Evolutionary conservation across 2,888 invertebrate genomes (phyloP), one percentile per base, ranked within the genome.

Genomic region (Catocala fraxini): DNA sequence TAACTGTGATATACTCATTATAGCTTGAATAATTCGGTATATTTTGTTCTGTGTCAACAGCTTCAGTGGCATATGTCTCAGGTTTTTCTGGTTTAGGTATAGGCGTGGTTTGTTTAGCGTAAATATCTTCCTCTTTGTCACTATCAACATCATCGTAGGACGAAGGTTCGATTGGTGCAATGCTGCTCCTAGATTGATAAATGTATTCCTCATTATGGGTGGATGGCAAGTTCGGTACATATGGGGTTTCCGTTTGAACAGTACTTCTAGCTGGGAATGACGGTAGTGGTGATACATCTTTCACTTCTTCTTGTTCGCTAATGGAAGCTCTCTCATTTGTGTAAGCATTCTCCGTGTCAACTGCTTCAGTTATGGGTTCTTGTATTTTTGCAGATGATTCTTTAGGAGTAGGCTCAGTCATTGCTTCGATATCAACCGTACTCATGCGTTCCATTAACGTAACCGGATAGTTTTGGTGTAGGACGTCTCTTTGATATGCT

Each of bases 391-490:
- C 84, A 4, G 84, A 82, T 33, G 84, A 75, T 45, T 82, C 67
- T 78, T 81, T 89, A 12, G 77, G 66, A 1, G 83, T 80, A 5
- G 93, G 89, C 80, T 93, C 93, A 10, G 94, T 94, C 13, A 93
- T 89, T 49, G 93, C 91, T 81, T 93, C 94, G 70, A 93, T 90
- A 53, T 94, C 93, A 45, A 87, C 85, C 34, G 95, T 95, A 68
- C 92, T 94, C 65, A 84, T 85, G 67, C 93, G 85, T 79, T 94
- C 94, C 87, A 91, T 91, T 33, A 94, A 70, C 6, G 96, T 95
- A 0, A 95, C 95, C 1, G 96, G 96, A 75, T 96, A 96, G 71
- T 96, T 96, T 78, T 96, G 96, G 73, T 96, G 96, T 5, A 96
- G 81, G 3, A 96, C 94, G 79, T 96, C 96, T 66, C 96, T 90